phyloP scores from a whole-genome alignment of 2,113 vertebrate species.

The Thamnophis sirtalis region DNA sequence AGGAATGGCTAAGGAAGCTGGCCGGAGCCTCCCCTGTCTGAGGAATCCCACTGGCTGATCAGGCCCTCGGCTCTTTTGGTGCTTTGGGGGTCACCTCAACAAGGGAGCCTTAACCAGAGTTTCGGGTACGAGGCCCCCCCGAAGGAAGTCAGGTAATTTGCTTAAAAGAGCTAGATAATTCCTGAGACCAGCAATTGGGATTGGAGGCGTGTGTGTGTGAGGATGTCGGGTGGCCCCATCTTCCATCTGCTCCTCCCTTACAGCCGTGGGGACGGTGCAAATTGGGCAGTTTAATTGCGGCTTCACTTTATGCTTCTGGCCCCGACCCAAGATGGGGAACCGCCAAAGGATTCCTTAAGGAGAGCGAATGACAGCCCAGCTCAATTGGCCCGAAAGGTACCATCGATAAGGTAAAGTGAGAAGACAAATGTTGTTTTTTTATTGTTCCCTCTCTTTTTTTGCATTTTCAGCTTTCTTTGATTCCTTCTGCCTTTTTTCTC shows the following conservation, averaged over 20 bases:
- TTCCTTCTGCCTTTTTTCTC: not conserved
- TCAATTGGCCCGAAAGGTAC: not conserved
- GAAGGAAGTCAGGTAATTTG: not conserved
- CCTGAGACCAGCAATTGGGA: not conserved
- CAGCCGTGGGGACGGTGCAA: not conserved
- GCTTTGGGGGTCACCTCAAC: not conserved
- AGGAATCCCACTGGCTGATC: not conserved
- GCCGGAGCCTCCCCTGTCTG: no score
- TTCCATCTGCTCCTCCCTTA: not conserved
- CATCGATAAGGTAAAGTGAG: not conserved
- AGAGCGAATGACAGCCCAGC: not conserved
- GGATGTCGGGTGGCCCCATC: accelerated
- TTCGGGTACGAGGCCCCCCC: accelerated
- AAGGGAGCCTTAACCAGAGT: not conserved
- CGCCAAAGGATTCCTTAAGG: not conserved
- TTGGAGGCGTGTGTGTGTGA: not conserved
- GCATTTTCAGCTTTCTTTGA: not conserved
- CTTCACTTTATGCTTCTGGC: not conserved
- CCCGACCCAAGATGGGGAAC: not conserved
- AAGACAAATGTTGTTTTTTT: not conserved
- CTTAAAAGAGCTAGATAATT: not conserved
- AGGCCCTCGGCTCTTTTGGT: not conserved
- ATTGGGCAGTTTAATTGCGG: not conserved
- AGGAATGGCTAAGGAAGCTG: not conserved
- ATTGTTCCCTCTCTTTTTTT: not conserved